A percentile compares a stretch with the other conserved stretches of the same genome.
Conservation (phyloP, 2,888 invertebrate species). For the Carabus problematicus region DNA sequence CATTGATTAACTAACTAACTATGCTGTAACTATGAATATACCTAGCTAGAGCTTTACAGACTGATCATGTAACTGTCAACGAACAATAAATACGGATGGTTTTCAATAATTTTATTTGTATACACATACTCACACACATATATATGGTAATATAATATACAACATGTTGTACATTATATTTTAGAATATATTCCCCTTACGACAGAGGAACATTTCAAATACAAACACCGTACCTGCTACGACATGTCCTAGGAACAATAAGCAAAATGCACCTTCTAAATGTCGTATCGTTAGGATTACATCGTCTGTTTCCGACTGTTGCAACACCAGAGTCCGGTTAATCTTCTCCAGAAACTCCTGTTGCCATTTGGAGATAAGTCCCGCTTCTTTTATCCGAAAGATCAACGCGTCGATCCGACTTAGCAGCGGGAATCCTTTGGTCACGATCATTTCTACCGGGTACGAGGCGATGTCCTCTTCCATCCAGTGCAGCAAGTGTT, state of each 20-base stretch:
- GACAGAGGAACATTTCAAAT: constrained; percentile 5
- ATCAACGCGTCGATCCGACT: constrained; percentile 50
- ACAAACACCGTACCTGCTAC: constrained; percentile 17
- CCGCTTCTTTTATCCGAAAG: constrained; percentile 50
- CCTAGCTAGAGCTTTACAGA: neutral
- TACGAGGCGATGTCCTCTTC: constrained; percentile 51
- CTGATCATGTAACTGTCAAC: neutral
- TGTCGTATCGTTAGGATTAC: constrained; percentile 15
- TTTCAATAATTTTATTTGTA: too few relatives aligned
- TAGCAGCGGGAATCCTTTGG: constrained; percentile 53
- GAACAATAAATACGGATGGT: neutral
- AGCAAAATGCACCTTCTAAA: constrained; percentile 24
- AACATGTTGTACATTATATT: too few relatives aligned
- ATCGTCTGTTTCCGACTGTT: constrained; percentile 14
- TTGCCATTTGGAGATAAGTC: constrained; percentile 50
- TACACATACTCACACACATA: too few relatives aligned
- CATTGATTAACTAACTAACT: constrained; percentile 26
- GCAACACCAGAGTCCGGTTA: constrained; percentile 10
- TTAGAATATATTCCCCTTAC: too few relatives aligned
- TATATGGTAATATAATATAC: too few relatives aligned
- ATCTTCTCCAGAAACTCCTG: constrained; percentile 46
- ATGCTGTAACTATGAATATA: neutral
- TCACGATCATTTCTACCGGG: constrained; percentile 54
- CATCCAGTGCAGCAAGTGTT: constrained; percentile 49
- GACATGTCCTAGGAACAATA: constrained; percentile 17